Base-by-base conservation (phyloP, 2,113 vertebrate genomes). In the Lethenteron reissneri region DNA sequence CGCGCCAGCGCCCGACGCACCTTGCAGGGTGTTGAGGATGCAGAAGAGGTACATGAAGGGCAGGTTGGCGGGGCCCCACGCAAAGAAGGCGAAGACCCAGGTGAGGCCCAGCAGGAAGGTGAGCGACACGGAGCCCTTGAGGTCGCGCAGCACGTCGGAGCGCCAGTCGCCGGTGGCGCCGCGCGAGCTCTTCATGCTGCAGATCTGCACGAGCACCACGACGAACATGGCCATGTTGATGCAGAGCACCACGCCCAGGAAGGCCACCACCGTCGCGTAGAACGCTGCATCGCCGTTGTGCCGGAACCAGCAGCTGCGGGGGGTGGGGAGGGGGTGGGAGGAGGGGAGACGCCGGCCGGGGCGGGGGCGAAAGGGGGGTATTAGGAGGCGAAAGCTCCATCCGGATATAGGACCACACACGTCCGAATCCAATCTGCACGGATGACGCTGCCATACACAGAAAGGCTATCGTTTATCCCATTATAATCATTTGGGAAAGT, bases 61-160 rank as follows among this genome's bases (percentile, higher is more conserved):
- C 70, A 87, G 71, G 72, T 85, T 84, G 71, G 90, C 83, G 2
- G 85, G 83, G 2, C 84, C 87, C 86, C 87, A 91, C 58, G 90
- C 88, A 70, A 99, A 92, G 78, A 99, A 89, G 62, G 87, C 88
- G 58, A 97, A 87, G 7, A 89, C 88, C 94, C 94, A 99, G 71
- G 91, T 95, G 75, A 99, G 89, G 73, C 94, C 92, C 57, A 99
- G 83, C 74, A 99, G 80, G 75, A 91, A 79, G 2, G 87, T 80
- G 25, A 99, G 87, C 57, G 92, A 89, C 0, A 83, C 81, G 70
- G 89, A 78, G 71, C 92, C 95, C 71, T 88, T 83, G 21, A 97
- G 76, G 72, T 96, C 89, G 73, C 86, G 80, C 74, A 87, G 72
- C 9, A 82, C 81, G 58, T 83, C 85, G 80, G 84, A 87, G 2